These are phyloP conservation scores for Troides helena DNA, from an alignment of 2,888 invertebrate genomes.

Conservation along the genomic window DNA sequence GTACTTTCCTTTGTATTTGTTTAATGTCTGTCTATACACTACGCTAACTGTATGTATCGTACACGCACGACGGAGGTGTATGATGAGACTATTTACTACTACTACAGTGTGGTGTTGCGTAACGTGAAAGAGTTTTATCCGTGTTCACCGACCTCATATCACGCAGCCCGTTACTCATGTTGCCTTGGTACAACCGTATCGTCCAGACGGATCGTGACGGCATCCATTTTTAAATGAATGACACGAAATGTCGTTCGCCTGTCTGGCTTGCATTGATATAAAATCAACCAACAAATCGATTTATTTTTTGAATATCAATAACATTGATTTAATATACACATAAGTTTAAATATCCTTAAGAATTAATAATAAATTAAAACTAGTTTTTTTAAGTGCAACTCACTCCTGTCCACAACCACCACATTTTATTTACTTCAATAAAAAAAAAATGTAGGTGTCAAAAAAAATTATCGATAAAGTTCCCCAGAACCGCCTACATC, in stretches of 20 bases:
- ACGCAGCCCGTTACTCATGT: constrained; percentile 41
- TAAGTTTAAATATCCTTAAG: no score
- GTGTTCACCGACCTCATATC: background rate
- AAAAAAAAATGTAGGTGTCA: no score
- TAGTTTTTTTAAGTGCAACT: no score
- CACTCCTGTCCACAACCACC: no score
- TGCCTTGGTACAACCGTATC: constrained; percentile 57
- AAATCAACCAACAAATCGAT: no score
- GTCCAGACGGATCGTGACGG: constrained; percentile 59
- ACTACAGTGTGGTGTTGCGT: background rate
- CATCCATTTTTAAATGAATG: constrained; percentile 42
- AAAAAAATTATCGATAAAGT: background rate
- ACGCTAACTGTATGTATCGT: background rate
- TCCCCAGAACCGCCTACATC: constrained; percentile 64
- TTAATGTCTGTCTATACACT: background rate
- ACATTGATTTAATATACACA: no score
- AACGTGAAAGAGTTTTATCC: background rate
- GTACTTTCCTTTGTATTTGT: background rate
- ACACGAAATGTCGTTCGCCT: background rate
- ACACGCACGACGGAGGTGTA: background rate
- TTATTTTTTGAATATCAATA: no score
- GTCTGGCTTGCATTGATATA: background rate
- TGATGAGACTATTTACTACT: background rate
- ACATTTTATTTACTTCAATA: no score
- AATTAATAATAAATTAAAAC: no score